Conservation (phyloP, 2,888 invertebrate genomes). For the Drosophila longiperda region DNA sequence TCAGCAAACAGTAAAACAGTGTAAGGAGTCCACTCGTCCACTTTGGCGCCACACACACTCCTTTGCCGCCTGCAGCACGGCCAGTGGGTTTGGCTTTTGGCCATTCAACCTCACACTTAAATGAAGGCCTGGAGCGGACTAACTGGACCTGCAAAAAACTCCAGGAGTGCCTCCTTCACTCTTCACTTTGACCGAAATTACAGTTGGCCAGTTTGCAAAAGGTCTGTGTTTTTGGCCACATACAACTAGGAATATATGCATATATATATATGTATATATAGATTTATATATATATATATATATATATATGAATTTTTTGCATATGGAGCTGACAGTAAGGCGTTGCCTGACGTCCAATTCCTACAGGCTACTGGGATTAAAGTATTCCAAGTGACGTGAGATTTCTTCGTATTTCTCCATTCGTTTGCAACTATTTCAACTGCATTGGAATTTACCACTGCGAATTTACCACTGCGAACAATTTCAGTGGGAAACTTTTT, state of each 20-base stretch:
- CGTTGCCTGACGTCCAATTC: conserved; percentile 22
- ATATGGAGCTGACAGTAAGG: conserved; percentile 19
- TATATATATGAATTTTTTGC: conserved; percentile 13
- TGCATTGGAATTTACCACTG: conserved; percentile 70
- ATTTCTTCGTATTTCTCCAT: conserved; percentile 29
- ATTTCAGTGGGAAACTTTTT: conserved; percentile 8
- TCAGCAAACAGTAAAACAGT: conserved; percentile 67
- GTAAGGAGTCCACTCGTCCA: conserved; percentile 44
- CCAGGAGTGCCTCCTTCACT: conserved; percentile 48
- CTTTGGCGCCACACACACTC: conserved; percentile 3
- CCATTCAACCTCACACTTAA: conserved; percentile 50
- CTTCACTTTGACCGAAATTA: conserved; percentile 53
- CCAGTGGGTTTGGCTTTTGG: conserved; percentile 34
- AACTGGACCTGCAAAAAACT: conserved; percentile 9
- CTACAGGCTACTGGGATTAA: conserved; percentile 24
- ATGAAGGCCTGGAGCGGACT: conserved; percentile 1
- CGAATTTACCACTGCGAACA: conserved; percentile 60
- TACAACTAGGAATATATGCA: conserved; percentile 11
- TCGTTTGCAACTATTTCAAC: conserved; percentile 52
- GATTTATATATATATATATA: not conserved
- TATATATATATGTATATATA: conserved; percentile 2
- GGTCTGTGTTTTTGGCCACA: conserved; percentile 11
- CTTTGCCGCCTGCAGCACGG: conserved; percentile 52
- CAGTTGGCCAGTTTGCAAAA: conserved; percentile 34
- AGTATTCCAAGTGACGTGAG: conserved; percentile 34